Evolutionary conservation across 1,140 invertebrate species (phyloP).

Genomic region (Hylyphantes graminicola): DNA sequence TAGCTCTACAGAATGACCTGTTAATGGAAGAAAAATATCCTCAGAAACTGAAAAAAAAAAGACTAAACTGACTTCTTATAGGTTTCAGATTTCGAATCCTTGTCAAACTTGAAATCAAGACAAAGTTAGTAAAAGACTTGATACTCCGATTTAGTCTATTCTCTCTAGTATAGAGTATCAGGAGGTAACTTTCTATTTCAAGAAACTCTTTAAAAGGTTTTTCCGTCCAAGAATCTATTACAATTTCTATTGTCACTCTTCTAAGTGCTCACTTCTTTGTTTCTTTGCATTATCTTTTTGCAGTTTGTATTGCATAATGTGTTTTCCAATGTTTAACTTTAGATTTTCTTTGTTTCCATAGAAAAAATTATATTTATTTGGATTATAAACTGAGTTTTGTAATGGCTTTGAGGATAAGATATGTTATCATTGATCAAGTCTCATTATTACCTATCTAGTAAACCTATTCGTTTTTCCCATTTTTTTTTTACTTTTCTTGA

Average conservation of each 20-base stretch:
- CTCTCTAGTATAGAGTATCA: slow-evolving; percentile 3
- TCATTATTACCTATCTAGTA: too few relatives aligned
- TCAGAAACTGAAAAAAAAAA: not conserved
- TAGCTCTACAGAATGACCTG: too few relatives aligned
- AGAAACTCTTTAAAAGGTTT: slow-evolving; percentile 41
- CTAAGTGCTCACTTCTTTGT: slow-evolving; percentile 19
- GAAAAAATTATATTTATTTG: too few relatives aligned
- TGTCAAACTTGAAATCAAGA: slow-evolving; percentile 40
- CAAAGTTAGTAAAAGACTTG: slow-evolving; percentile 31
- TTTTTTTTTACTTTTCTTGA: too few relatives aligned
- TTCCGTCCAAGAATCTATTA: slow-evolving; percentile 30
- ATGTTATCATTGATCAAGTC: too few relatives aligned
- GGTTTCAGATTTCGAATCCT: slow-evolving; percentile 22
- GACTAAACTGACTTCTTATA: slow-evolving; percentile 19
- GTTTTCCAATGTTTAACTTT: not conserved
- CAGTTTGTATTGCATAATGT: slow-evolving; percentile 25
- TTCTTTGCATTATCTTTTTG: slow-evolving; percentile 11
- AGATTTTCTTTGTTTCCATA: too few relatives aligned
- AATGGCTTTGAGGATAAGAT: too few relatives aligned
- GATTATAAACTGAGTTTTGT: too few relatives aligned
- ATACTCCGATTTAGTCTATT: slow-evolving; percentile 31
- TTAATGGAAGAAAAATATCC: not conserved
- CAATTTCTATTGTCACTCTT: slow-evolving; percentile 39
- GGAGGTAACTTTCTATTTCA: slow-evolving; percentile 40
- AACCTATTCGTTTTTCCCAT: too few relatives aligned